Evolutionary conservation across 1,140 invertebrate genomes (phyloP).

Genomic region (Neotoxoptera formosana): DNA sequence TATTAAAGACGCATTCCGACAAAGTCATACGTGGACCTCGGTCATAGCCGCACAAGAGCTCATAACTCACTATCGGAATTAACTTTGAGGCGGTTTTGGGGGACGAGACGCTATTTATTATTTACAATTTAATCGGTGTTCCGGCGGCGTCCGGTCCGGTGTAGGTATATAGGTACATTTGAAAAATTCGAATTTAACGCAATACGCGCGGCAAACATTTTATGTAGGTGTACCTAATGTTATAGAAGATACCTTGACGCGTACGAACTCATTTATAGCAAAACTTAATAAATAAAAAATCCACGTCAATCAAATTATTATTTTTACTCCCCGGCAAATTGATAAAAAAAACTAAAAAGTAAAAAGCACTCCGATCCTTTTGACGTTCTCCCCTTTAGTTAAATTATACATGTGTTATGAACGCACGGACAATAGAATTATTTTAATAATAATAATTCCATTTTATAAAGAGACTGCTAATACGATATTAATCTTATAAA

Average conservation of each 20-base stretch:
- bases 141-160: background rate
- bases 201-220: background rate
- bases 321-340: background rate
- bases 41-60: background rate
- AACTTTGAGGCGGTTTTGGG: background rate
- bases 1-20: background rate
- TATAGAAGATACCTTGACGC: background rate
- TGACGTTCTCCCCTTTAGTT: background rate
- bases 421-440: background rate
- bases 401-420: background rate
- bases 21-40: background rate
- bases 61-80: background rate
- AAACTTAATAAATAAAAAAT: background rate
- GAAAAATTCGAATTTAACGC: constrained; percentile 4
- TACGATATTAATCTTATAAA: background rate
- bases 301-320: constrained; percentile 10
- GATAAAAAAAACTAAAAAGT: background rate
- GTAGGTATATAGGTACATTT: background rate
- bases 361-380: constrained; percentile 8
- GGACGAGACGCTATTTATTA: background rate
- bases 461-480: background rate
- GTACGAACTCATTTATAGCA: background rate
- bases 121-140: background rate
- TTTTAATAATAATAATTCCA: background rate
- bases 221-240: background rate